A percentile compares a stretch with the other conserved stretches of the same genome.
phyloP scores from a whole-genome alignment of 1,140 invertebrate genomes.

The Pseudomyrmex cubaensis region DNA sequence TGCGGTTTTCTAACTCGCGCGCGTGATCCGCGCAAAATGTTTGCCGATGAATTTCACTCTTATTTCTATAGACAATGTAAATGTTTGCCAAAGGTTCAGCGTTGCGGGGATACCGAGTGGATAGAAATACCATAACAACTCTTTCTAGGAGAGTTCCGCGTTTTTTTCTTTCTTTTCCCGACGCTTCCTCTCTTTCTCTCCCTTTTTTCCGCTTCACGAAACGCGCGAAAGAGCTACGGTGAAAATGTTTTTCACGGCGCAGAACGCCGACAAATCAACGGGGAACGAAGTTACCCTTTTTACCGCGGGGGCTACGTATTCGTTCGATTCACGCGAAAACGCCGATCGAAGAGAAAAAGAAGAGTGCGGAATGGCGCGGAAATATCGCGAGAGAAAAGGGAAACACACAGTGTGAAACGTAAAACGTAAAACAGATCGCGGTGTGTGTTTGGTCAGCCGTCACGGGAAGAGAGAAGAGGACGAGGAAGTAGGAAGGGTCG shows the following conservation, averaged over 20 bases:
- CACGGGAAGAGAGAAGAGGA: too few species aligned
- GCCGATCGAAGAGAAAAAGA: not conserved
- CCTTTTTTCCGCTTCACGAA: not conserved
- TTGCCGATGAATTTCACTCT: constrained; percentile 62
- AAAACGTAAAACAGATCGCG: constrained; percentile 29
- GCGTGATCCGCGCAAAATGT: constrained; percentile 20
- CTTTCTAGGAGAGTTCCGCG: constrained; percentile 7
- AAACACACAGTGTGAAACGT: not conserved
- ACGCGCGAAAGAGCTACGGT: not conserved
- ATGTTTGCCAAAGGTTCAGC: constrained; percentile 63
- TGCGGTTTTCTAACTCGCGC: not conserved
- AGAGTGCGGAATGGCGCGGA: not conserved
- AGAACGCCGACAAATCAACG: constrained; percentile 5
- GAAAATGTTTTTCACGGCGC: constrained; percentile 13
- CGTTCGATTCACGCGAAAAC: not conserved
- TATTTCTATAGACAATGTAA: constrained; percentile 57
- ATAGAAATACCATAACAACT: constrained; percentile 18
- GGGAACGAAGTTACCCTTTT: constrained; percentile 19
- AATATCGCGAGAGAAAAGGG: not conserved
- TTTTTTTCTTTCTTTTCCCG: not conserved
- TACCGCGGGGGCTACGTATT: constrained; percentile 1
- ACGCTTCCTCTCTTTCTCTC: not conserved
- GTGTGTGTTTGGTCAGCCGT: constrained; percentile 21
- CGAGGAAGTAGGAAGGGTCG: too few species aligned
- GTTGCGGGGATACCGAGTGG: constrained; percentile 27